Conservation (phyloP, 1,140 invertebrate species). For the Pinna nobilis region DNA sequence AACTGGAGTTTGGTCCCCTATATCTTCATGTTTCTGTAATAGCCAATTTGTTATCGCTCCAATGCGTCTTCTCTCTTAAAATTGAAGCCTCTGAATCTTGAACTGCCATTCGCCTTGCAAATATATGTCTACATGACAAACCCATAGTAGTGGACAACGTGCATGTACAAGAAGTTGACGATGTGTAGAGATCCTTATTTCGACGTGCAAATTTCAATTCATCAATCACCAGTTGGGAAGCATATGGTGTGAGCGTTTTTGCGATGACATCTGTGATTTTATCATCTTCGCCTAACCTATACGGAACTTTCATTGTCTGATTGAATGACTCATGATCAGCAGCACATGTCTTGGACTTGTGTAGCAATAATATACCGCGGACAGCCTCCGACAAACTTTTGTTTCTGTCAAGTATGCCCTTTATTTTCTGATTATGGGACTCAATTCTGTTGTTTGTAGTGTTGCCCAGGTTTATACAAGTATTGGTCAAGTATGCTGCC, state of each 20-base stretch:
- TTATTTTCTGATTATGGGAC: slow-evolving; percentile 6
- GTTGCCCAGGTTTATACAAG: not conserved
- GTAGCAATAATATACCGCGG: not conserved
- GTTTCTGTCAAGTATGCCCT: not conserved
- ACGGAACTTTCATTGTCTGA: not conserved
- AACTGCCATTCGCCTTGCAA: too few species aligned
- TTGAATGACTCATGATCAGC: not conserved
- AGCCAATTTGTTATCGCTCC: too few species aligned
- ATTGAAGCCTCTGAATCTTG: too few species aligned
- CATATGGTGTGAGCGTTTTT: not conserved
- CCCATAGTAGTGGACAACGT: too few species aligned
- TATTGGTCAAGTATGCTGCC: not conserved
- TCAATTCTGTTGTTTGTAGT: not conserved
- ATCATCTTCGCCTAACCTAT: slow-evolving; percentile 4
- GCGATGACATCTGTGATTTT: not conserved
- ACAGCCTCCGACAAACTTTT: not conserved
- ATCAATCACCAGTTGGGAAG: not conserved
- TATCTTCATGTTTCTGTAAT: too few species aligned
- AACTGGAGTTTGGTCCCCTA: too few species aligned
- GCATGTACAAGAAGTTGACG: too few species aligned
- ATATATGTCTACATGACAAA: too few species aligned
- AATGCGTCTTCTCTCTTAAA: too few species aligned
- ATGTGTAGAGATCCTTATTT: too few species aligned
- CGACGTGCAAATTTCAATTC: too few species aligned
- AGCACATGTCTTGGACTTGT: not conserved